Conservation (phyloP, 2,888 invertebrate species). For the Rhingia campestris region DNA sequence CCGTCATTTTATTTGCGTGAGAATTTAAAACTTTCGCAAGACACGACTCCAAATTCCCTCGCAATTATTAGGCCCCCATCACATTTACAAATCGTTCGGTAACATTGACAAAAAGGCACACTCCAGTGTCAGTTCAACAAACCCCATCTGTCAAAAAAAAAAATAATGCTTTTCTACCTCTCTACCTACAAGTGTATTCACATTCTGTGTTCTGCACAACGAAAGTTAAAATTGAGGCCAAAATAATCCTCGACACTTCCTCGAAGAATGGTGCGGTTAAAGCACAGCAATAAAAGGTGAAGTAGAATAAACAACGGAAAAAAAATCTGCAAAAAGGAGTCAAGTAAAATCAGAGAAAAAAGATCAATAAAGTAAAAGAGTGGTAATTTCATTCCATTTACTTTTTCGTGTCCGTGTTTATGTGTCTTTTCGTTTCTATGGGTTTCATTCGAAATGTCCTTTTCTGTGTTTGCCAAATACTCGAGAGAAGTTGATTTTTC, state of each 20-base stretch:
- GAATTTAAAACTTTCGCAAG: conserved; percentile 20
- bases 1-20: conserved; percentile 36
- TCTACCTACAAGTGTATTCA: conserved; percentile 6
- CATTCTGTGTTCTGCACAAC: background rate
- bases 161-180: background rate
- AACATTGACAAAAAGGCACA: conserved; percentile 31
- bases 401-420: conserved; percentile 11
- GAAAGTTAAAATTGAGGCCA: conserved; percentile 66
- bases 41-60: conserved; percentile 3
- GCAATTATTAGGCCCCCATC: conserved; percentile 19
- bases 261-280: conserved; percentile 23
- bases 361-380: conserved; percentile 39
- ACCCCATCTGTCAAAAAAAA: conserved; percentile 6
- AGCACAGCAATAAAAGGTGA: conserved; percentile 56
- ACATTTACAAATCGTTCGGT: conserved; percentile 15
- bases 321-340: conserved; percentile 4
- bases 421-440: conserved; percentile 15
- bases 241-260: conserved; percentile 68
- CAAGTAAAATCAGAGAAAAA: conserved; percentile 12
- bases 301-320: background rate
- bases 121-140: conserved; percentile 20
- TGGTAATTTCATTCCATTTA: conserved; percentile 65
- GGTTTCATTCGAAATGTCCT: conserved; percentile 37
- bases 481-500: conserved; percentile 47
- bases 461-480: conserved; percentile 56